Base-by-base conservation (phyloP, 2,888 invertebrate species). In the Fragum whitleyi region DNA sequence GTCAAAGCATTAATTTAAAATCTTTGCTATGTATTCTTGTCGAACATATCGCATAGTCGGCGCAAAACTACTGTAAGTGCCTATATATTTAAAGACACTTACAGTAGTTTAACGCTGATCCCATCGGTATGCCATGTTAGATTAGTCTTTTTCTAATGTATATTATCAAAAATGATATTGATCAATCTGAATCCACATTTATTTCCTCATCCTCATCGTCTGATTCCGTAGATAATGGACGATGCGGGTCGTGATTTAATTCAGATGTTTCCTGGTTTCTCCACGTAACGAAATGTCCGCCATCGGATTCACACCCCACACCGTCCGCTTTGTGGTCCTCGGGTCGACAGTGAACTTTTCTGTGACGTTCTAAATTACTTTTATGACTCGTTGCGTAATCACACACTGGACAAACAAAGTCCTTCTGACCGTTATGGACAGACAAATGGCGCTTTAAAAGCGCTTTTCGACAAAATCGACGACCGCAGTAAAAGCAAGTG, bases 361-460 rank as follows among this genome's bases (percentile, higher is more conserved):
- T 89, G 87, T 95, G 95, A 0, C 95, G 89, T 77, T 94, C 94
- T 51, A 94, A 89, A 83, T 95, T 95, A 78, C 94, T 94, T 86
- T 95, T 95, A 88, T 94, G 94, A 75, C 94, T 94, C n/a, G 94
- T 94, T 47, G 94, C 94, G 85, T 95, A 95, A 74, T 92, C 92
- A 82, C 95, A 95, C 1, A 92, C 87, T 57, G 88, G 83, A 82
- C 95, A 95, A 1, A 92, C 90, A 88, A 93, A 94, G 73, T 94
- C 94, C 87, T 94, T 94, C 81, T 92, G 92, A 0, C 95, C 94
- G 59, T 94, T 94, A 89, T 95, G 95, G 19, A 94, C 94, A 9
- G 94, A 93, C 74, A 94, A 89, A 84, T 95, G 95, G 21, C 95
- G 91, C 83, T 94, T 94, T 26, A 95, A 91, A 42, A 95, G 91